Evolutionary conservation across 2,797 vertebrate species (phyloP), one percentile per base, ranked within the genome.

Genomic region (Arremon brunneinucha): DNA sequence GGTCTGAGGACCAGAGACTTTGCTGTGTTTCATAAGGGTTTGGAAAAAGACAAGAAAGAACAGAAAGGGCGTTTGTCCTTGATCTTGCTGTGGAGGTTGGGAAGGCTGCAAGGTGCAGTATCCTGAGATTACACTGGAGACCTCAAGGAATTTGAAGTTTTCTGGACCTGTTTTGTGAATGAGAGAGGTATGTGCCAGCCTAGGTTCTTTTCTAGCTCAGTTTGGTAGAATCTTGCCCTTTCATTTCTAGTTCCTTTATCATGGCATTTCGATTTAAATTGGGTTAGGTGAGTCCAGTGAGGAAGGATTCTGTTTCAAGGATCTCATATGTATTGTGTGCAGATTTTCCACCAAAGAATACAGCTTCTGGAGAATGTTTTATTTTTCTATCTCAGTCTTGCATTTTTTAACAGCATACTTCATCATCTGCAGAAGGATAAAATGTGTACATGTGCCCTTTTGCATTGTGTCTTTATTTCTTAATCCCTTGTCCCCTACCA

Each of bases 141-240:
- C 6, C 0, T 74, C 24, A 52, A 89, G 70, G 55, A 79, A 53
- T 60, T 55, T 50, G 52, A 83, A 80, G n/a, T 75, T 68, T 92
- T 90, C 78, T 87, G 57, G 74, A 89, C 63, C 63, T 53, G 46
- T 62, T 78, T 87, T 90, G 84, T 89, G 43, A 89, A 23, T 87
- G 63, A 64, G 50, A 92, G 89, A 71, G 70, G 59, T 90, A 78
- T 75, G 91, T 94, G 84, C 60, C 78, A 89, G 63, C 65, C 59
- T 64, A 65, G n/a, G 65, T 68, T 89, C 21, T 87, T 78, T 79
- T 47, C 30, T 68, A 60, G 53, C n/a, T 68, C 27, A 64, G 37
- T 49, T 71, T 78, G 53, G 32, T 69, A 53, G 46, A 56, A 75
- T 71, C 46, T 71, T 49, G 28, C 28, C 27, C 35, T 83, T 95